Conservation (phyloP, 2,113 vertebrate genomes). For the Nasalis larvatus region DNA sequence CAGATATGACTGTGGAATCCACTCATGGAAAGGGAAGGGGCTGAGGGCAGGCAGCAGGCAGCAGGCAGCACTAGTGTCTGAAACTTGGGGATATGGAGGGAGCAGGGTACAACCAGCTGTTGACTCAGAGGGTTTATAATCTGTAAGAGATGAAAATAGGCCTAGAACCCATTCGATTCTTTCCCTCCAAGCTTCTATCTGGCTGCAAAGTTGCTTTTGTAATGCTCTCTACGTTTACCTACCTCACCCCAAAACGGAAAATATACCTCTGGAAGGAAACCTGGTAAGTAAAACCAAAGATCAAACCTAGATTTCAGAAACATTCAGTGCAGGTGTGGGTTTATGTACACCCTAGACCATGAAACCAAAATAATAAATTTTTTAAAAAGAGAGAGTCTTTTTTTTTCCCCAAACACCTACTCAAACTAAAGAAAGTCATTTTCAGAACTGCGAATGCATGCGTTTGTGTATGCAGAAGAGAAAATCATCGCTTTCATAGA, state of each 20-base stretch:
- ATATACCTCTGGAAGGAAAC: background rate
- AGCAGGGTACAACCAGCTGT: background rate
- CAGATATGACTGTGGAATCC: background rate
- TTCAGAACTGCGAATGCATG: background rate
- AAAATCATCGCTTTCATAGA: background rate
- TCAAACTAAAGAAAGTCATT: background rate
- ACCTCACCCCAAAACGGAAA: background rate
- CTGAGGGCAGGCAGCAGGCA: background rate
- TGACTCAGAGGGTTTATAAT: background rate
- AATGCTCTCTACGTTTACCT: background rate
- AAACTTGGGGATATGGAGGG: background rate
- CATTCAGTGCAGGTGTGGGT: background rate
- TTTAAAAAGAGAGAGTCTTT: too few species aligned
- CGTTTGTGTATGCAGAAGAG: background rate
- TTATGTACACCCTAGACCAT: background rate
- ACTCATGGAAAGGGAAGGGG: background rate
- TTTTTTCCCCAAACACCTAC: too few species aligned
- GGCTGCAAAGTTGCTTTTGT: background rate
- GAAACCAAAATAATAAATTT: background rate
- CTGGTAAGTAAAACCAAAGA: background rate
- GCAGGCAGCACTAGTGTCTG: background rate
- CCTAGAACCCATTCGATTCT: background rate
- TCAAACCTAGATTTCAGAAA: background rate
- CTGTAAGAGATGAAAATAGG: background rate
- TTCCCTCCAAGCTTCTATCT: background rate